Evolutionary conservation across 2,797 vertebrate genomes (phyloP).

Genomic region (Oreonectes daqikongensis): DNA sequence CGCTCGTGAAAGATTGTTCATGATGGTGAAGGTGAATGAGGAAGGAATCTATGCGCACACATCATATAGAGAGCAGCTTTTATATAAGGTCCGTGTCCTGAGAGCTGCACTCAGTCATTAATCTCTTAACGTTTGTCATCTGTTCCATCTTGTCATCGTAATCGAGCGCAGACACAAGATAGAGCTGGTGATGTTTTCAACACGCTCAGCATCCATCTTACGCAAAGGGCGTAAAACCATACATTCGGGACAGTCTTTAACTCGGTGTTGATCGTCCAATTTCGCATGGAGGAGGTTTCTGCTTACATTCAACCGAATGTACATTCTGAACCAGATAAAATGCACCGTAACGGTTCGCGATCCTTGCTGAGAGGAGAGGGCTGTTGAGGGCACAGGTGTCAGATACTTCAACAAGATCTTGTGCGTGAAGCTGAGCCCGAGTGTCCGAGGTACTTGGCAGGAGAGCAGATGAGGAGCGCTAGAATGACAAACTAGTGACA

Average conservation of each 20-base stretch:
- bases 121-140: constrained; percentile 22
- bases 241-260: constrained; percentile 51
- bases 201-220: not conserved
- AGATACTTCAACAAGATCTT: not conserved
- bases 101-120: constrained; percentile 5
- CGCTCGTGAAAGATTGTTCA: constrained; percentile 24
- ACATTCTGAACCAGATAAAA: constrained; percentile 63
- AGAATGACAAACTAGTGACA: not conserved
- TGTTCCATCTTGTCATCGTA: not conserved
- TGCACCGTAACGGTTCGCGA: constrained; percentile 9
- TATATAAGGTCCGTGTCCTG: constrained; percentile 8
- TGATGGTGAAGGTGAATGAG: not conserved
- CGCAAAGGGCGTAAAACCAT: constrained; percentile 16
- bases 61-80: constrained; percentile 6
- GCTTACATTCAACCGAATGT: constrained; percentile 62
- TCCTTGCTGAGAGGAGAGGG: not conserved
- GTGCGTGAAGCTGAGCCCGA: not conserved
- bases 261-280: not conserved
- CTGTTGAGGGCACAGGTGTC: not conserved
- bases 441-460: not conserved
- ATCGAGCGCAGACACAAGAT: not conserved
- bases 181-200: not conserved
- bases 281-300: constrained; percentile 21
- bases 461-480: not conserved
- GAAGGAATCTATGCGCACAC: not conserved